These are phyloP conservation scores for Eumerus sabulonum DNA, from an alignment of 2,888 invertebrate genomes.

Conservation along the genomic window DNA sequence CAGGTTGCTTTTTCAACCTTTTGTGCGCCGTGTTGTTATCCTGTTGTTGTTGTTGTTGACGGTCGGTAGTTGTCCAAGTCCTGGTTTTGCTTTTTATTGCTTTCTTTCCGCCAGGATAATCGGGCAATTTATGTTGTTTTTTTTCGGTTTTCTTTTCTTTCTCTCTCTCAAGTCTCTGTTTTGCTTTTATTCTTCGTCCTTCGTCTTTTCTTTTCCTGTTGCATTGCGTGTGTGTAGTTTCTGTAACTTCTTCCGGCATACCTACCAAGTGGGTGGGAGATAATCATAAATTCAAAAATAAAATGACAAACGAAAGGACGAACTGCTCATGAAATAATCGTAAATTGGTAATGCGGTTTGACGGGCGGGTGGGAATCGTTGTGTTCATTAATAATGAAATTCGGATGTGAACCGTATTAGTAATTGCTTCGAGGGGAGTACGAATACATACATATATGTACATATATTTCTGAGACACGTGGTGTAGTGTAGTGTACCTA, in stretches of 20 bases:
- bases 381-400: conserved; percentile 37
- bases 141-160: conserved; percentile 31
- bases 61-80: conserved; percentile 53
- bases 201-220: background rate
- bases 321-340: conserved; percentile 39
- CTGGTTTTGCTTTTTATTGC: conserved; percentile 41
- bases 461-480: conserved; percentile 30
- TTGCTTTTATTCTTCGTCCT: background rate
- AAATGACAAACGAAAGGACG: background rate
- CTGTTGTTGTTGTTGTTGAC: conserved; percentile 43
- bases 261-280: background rate
- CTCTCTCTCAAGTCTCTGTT: conserved; percentile 20
- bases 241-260: background rate
- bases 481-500: background rate
- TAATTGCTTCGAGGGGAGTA: conserved; percentile 19
- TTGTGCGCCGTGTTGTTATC: too few species aligned
- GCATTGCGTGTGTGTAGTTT: conserved; percentile 26
- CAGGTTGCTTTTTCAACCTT: conserved; percentile 39
- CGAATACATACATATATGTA: background rate
- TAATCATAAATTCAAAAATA: conserved; percentile 55
- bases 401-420: conserved; percentile 19
- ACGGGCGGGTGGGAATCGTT: conserved; percentile 17
- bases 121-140: conserved; percentile 65
- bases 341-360: conserved; percentile 10
- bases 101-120: conserved; percentile 62